Conservation (phyloP, 2,888 invertebrate species). For the Machimus atricapillus region DNA sequence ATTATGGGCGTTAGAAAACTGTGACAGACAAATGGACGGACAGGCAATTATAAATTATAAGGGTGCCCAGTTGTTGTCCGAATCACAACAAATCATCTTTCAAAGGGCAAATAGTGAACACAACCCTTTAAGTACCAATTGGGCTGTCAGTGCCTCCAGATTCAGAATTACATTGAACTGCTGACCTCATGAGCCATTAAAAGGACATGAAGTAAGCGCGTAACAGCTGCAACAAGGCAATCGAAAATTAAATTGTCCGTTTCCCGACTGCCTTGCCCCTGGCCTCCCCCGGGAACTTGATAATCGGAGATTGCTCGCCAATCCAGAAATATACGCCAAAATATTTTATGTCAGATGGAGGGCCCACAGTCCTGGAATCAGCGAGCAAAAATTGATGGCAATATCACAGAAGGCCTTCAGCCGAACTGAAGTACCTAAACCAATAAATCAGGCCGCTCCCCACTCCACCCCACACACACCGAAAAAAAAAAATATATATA, state of each 20-base stretch:
- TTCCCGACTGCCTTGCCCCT: neutral
- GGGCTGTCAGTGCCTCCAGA: neutral
- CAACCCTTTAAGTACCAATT: neutral
- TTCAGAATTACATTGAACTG: neutral
- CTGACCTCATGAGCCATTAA: neutral
- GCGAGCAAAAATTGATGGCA: neutral
- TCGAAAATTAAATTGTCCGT: neutral
- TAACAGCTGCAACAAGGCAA: neutral
- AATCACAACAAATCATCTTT: neutral
- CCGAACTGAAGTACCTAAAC: neutral
- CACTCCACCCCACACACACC: neutral
- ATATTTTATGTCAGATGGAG: neutral
- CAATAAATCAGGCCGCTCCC: neutral
- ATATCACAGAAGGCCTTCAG: neutral
- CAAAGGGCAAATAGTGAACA: neutral
- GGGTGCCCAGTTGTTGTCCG: neutral
- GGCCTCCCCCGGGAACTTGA: neutral
- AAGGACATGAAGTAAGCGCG: neutral
- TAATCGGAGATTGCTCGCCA: neutral
- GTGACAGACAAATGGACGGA: neutral
- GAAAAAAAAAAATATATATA: neutral
- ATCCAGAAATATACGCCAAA: neutral
- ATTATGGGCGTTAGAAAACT: neutral
- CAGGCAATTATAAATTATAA: neutral
- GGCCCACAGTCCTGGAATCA: neutral